These are phyloP conservation scores for Drosophila robusta DNA, from an alignment of 2,888 invertebrate genomes.

Conservation along the genomic window DNA sequence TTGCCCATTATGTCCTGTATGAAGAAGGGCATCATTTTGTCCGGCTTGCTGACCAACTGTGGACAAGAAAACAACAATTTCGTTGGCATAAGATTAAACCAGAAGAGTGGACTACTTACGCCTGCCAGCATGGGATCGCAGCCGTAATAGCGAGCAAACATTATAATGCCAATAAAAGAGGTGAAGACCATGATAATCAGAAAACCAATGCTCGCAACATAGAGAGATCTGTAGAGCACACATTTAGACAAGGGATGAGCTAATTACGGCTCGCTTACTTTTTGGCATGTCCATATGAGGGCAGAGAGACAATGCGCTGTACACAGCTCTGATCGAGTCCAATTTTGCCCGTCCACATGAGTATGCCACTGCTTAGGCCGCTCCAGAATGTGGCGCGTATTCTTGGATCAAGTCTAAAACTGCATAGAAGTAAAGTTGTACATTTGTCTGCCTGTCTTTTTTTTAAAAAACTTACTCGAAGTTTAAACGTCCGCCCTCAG, in stretches of 20 bases:
- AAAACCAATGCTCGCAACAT: slow-evolving; percentile 86
- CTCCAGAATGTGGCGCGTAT: slow-evolving; percentile 88
- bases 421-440: slow-evolving; percentile 68
- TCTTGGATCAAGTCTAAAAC: slow-evolving; percentile 88
- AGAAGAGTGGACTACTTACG: slow-evolving; percentile 52
- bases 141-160: slow-evolving; percentile 87
- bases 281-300: slow-evolving; percentile 87
- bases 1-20: slow-evolving; percentile 87
- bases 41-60: slow-evolving; percentile 83
- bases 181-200: slow-evolving; percentile 87
- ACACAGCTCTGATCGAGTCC: slow-evolving; percentile 91
- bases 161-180: slow-evolving; percentile 87
- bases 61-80: neutral
- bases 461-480: slow-evolving; percentile 79
- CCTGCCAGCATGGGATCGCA: slow-evolving; percentile 88
- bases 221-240: slow-evolving; percentile 85
- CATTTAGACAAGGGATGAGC: neutral
- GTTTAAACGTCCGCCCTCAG: slow-evolving; percentile 83
- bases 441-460: neutral
- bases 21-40: slow-evolving; percentile 87
- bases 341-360: slow-evolving; percentile 88
- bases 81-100: accelerated
- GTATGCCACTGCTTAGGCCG: slow-evolving; percentile 87
- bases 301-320: slow-evolving; percentile 89
- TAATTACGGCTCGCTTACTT: slow-evolving; percentile 75